Conservation (phyloP, 2,888 invertebrate species). For the Halictus ligatus region DNA sequence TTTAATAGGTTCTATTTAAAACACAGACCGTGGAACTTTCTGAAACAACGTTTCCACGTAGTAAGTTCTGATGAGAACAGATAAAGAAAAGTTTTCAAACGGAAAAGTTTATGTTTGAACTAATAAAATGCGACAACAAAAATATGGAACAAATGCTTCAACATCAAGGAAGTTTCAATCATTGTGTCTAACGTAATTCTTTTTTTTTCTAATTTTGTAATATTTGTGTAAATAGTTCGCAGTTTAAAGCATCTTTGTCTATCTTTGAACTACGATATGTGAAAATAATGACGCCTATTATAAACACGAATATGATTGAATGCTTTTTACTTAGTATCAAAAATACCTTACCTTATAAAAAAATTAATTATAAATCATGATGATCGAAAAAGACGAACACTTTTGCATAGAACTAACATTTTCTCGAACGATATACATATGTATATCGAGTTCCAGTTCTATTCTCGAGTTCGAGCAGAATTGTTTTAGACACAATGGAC, state of each 20-base stretch:
- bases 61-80: not conserved
- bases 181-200: not conserved
- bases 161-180: not conserved
- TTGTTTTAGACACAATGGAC: not conserved
- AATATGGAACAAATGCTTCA: not conserved
- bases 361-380: not conserved
- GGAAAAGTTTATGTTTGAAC: not conserved
- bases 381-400: too few species aligned
- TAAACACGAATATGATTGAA: too few species aligned
- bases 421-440: not conserved
- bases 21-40: not conserved
- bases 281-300: too few species aligned
- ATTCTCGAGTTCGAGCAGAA: not conserved
- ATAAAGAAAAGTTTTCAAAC: not conserved
- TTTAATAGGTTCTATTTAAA: conserved; percentile 1
- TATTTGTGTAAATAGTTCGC: too few species aligned
- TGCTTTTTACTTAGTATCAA: too few species aligned
- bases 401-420: not conserved
- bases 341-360: too few species aligned
- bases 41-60: not conserved
- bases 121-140: not conserved
- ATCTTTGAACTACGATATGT: too few species aligned
- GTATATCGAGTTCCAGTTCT: not conserved
- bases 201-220: too few species aligned
- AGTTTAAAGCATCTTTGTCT: too few species aligned